Percentiles rank a stretch among this genome's conserved stretches.
phyloP scores from a whole-genome alignment of 2,888 invertebrate species.

The Nipponacmea schrenckii region DNA sequence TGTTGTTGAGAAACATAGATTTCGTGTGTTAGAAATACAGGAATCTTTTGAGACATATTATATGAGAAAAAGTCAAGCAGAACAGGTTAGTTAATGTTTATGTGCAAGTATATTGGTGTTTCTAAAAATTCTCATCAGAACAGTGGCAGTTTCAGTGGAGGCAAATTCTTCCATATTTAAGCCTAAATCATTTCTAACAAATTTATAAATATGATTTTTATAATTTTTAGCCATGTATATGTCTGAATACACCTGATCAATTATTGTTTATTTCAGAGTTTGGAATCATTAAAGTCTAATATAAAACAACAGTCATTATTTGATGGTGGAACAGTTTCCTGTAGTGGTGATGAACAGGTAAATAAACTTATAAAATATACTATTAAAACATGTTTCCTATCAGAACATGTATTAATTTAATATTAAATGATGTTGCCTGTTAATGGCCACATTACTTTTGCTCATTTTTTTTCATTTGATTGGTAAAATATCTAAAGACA shows the following conservation, averaged over 20 bases:
- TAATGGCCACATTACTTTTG: no score
- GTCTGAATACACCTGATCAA: no score
- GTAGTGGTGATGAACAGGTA: constrained; percentile 73
- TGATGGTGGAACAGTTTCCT: constrained; percentile 70
- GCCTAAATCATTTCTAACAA: no score
- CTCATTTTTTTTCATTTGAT: no score
- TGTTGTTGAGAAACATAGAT: constrained; percentile 84
- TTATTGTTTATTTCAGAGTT: constrained; percentile 48
- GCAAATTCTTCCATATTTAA: neutral
- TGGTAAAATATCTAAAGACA: no score
- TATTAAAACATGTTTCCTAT: neutral
- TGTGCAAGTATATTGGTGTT: neutral
- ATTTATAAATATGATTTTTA: no score
- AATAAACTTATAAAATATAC: neutral
- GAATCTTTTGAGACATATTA: constrained; percentile 95
- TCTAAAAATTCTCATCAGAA: no score
- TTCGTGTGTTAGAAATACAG: constrained; percentile 90
- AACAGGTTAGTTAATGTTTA: constrained; percentile 63
- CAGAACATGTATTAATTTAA: no score
- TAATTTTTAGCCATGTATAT: no score
- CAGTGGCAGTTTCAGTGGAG: neutral
- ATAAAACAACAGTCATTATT: constrained; percentile 81
- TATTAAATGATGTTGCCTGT: no score
- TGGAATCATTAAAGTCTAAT: constrained; percentile 81
- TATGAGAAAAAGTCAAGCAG: constrained; percentile 88